These are phyloP conservation scores for Semicossyphus pulcher DNA, from an alignment of 2,113 vertebrate genomes.

Conservation along the genomic window DNA sequence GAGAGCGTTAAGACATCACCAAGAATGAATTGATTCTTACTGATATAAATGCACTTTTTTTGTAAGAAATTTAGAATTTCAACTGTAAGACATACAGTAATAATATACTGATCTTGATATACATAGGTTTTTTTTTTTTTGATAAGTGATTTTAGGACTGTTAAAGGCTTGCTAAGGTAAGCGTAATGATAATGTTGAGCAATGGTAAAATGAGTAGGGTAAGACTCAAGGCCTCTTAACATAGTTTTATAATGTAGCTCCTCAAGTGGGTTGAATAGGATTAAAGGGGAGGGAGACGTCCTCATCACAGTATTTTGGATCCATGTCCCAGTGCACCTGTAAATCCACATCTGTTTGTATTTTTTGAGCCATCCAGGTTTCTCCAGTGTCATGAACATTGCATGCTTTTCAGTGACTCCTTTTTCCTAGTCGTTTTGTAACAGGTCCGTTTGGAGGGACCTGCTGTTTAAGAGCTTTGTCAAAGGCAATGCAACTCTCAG, in stretches of 20 bases:
- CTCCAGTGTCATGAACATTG: conserved; percentile 32
- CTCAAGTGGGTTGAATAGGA: conserved; percentile 59
- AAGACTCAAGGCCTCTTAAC: conserved; percentile 66
- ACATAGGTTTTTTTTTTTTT: conserved; percentile 57
- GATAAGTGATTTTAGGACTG: conserved; percentile 72
- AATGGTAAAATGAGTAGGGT: conserved; percentile 64
- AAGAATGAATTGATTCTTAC: conserved; percentile 71
- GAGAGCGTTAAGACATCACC: conserved; percentile 61
- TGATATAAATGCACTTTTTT: conserved; percentile 81
- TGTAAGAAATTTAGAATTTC: conserved; percentile 74
- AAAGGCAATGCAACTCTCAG: conserved; percentile 51
- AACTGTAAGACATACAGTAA: conserved; percentile 64
- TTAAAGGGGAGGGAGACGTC: conserved; percentile 32
- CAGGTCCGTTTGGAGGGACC: conserved; percentile 25
- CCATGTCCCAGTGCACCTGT: conserved; percentile 41
- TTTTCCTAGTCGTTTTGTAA: conserved; percentile 39
- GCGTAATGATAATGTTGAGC: conserved; percentile 64
- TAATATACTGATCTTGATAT: conserved; percentile 67
- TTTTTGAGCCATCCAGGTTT: conserved; percentile 12
- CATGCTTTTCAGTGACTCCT: conserved; percentile 52
- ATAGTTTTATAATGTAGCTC: conserved; percentile 71
- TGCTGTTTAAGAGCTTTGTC: conserved; percentile 55
- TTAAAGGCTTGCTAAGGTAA: conserved; percentile 68
- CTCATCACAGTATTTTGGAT: conserved; percentile 55
- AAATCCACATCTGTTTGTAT: conserved; percentile 19